Percentiles rank a stretch among this genome's conserved stretches.
phyloP scores from a whole-genome alignment of 2,113 vertebrate genomes.

The Pholis gunnellus region DNA sequence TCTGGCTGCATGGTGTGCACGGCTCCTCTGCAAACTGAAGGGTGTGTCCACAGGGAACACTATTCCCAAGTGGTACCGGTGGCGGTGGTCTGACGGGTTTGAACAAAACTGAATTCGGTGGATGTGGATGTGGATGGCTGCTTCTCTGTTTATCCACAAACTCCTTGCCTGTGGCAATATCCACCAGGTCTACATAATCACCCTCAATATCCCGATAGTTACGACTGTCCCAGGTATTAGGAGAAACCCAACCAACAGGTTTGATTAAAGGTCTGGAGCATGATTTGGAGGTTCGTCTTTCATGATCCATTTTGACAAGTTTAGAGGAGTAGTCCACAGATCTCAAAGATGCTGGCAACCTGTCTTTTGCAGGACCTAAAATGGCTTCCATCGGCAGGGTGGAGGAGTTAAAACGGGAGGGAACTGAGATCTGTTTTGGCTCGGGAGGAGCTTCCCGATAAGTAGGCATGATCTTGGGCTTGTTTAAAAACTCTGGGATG shows the following conservation, averaged over 20 bases:
- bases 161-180: conserved; percentile 82
- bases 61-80: conserved; percentile 57
- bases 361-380: conserved; percentile 64
- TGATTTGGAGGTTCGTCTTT: conserved; percentile 60
- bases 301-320: conserved; percentile 87
- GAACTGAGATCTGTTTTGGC: conserved; percentile 34
- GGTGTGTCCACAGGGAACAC: conserved; percentile 46
- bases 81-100: conserved; percentile 78
- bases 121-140: conserved; percentile 46
- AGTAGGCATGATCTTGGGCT: conserved; percentile 70
- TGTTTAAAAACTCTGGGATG: conserved; percentile 89
- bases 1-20: conserved; percentile 74
- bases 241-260: conserved; percentile 78
- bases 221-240: conserved; percentile 82
- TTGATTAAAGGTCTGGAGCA: conserved; percentile 71
- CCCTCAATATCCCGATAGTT: conserved; percentile 87
- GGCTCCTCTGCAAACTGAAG: conserved; percentile 69
- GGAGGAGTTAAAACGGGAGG: conserved; percentile 47
- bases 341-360: conserved; percentile 71
- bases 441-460: conserved; percentile 40
- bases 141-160: conserved; percentile 44
- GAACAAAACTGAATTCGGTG: conserved; percentile 55
- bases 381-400: conserved; percentile 21
- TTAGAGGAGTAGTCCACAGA: conserved; percentile 75
- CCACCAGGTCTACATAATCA: conserved; percentile 94